phyloP scores from a whole-genome alignment of 2,888 invertebrate genomes.

The Zele albiditarsus region DNA sequence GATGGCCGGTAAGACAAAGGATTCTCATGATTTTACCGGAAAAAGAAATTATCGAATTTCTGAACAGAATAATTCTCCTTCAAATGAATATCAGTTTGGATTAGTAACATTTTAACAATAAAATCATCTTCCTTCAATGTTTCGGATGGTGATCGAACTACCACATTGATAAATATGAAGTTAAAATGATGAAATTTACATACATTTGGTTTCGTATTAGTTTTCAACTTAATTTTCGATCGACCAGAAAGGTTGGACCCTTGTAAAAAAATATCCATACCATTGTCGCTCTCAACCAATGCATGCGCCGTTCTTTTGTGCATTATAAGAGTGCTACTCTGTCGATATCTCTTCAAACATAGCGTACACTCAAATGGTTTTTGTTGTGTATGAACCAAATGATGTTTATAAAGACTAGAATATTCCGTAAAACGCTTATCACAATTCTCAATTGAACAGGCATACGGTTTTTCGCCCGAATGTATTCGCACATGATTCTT shows the following conservation, averaged over 20 bases:
- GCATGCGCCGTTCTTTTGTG: conserved; percentile 78
- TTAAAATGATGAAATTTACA: conserved; percentile 24
- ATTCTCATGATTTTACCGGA: background rate
- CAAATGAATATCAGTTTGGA: too few species aligned
- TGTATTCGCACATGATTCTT: conserved; percentile 82
- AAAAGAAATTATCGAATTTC: too few species aligned
- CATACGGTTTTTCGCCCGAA: conserved; percentile 81
- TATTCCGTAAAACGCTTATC: conserved; percentile 81
- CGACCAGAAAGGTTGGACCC: conserved; percentile 27
- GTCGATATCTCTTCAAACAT: conserved; percentile 77
- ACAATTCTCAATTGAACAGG: conserved; percentile 77
- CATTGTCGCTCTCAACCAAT: conserved; percentile 70
- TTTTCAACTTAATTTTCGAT: conserved; percentile 26
- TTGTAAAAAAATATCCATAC: conserved; percentile 60
- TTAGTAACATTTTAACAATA: too few species aligned
- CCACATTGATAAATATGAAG: background rate
- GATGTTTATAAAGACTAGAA: conserved; percentile 81
- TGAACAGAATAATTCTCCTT: too few species aligned
- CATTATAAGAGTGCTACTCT: conserved; percentile 77
- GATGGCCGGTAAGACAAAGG: too few species aligned
- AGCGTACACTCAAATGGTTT: conserved; percentile 77
- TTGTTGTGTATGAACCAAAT: conserved; percentile 76
- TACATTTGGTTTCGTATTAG: conserved; percentile 46
- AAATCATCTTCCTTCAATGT: too few species aligned
- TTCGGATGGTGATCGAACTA: too few species aligned